Percentiles rank a stretch among this genome's conserved stretches.
Conservation (phyloP, 2,888 invertebrate species). For the Rosalia funebris region DNA sequence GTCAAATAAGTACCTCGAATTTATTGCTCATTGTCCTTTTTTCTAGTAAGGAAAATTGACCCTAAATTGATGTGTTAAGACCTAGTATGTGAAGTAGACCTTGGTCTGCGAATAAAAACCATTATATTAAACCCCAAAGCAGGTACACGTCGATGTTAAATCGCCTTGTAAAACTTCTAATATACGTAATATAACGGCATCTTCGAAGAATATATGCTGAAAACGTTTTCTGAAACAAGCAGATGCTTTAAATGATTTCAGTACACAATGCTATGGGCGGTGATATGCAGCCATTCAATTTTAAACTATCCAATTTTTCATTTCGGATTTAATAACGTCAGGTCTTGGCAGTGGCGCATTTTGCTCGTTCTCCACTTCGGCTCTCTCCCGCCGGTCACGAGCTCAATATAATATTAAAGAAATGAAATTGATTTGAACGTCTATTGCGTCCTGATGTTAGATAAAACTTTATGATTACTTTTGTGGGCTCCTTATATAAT, state of each 20-base stretch:
- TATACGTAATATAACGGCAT: constrained; percentile 38
- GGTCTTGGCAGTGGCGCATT: constrained; percentile 50
- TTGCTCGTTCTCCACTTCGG: constrained; percentile 38
- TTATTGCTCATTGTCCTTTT: no score
- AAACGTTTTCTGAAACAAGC: constrained; percentile 49
- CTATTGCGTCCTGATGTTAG: constrained; percentile 49
- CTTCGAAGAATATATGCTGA: constrained; percentile 41
- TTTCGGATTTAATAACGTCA: constrained; percentile 65
- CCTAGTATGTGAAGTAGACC: no score
- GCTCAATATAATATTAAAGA: constrained; percentile 63
- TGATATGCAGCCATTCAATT: constrained; percentile 61
- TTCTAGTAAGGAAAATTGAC: no score
- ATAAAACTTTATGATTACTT: constrained; percentile 63
- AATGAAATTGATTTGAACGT: constrained; percentile 62
- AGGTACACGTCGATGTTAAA: constrained; percentile 1
- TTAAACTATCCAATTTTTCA: constrained; percentile 66
- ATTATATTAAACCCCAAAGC: constrained; percentile 1
- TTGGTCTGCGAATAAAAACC: no score
- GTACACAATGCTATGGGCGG: constrained; percentile 56
- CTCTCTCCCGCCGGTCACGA: constrained; percentile 57
- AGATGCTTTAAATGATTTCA: constrained; percentile 57
- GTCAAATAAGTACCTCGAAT: no score
- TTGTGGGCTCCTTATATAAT: constrained; percentile 44
- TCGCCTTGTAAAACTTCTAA: constrained; percentile 32
- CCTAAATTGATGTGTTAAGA: no score